phyloP scores from a whole-genome alignment of 2,888 invertebrate genomes.

The Spisula subtruncata region DNA sequence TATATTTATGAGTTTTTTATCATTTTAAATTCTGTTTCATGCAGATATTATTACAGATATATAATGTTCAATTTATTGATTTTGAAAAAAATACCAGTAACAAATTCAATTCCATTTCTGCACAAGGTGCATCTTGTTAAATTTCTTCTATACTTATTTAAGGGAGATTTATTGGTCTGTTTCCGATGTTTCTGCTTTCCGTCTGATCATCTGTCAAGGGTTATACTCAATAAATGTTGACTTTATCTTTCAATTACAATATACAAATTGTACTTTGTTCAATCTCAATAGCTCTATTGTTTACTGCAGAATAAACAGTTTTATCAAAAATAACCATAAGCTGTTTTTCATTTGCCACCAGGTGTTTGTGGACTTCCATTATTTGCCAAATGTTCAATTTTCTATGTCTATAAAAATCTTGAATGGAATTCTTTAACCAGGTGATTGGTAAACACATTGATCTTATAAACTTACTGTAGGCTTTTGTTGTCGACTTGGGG shows the following conservation, averaged over 20 bases:
- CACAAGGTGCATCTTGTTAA: not conserved
- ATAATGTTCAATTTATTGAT: not conserved
- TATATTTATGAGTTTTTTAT: no score
- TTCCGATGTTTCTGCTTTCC: conserved; percentile 16
- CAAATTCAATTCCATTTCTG: conserved; percentile 10
- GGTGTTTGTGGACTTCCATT: conserved; percentile 39
- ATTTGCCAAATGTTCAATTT: conserved; percentile 53
- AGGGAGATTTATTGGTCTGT: not conserved
- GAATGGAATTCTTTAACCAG: conserved; percentile 55
- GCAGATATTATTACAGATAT: no score
- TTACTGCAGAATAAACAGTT: conserved; percentile 48
- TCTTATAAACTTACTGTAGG: conserved; percentile 19
- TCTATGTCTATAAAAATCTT: conserved; percentile 48
- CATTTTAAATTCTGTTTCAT: no score
- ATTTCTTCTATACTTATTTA: not conserved
- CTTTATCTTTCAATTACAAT: conserved; percentile 47
- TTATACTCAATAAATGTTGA: conserved; percentile 50
- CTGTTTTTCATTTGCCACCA: conserved; percentile 45
- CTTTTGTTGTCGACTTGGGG: conserved; percentile 13
- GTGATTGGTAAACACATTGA: conserved; percentile 38
- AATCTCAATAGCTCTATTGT: conserved; percentile 38
- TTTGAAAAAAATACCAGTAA: not conserved
- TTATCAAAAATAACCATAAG: conserved; percentile 45
- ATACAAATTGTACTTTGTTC: conserved; percentile 34
- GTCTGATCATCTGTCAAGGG: conserved; percentile 30